Percentiles rank a stretch among this genome's conserved stretches.
These are phyloP conservation scores for Ctena decussata DNA, from an alignment of 2,888 invertebrate genomes.

Conservation along the genomic window DNA sequence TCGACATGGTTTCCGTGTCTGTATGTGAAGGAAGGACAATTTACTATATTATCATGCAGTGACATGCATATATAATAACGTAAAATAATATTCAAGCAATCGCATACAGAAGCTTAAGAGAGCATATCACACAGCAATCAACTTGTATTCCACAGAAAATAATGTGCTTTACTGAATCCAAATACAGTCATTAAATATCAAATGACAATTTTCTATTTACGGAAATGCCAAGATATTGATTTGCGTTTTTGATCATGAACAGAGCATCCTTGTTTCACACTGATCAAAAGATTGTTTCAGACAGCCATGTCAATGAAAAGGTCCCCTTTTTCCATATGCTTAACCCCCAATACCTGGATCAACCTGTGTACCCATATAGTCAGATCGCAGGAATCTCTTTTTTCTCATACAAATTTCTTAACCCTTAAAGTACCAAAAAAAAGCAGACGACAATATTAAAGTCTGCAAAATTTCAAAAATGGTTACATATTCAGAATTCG, in stretches of 20 bases:
- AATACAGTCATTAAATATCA: neutral
- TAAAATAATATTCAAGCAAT: neutral
- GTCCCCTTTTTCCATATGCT: too few species aligned
- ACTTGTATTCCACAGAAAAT: neutral
- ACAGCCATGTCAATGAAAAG: too few species aligned
- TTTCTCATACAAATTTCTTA: too few species aligned
- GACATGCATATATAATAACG: slow-evolving; percentile 20
- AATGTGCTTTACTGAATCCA: neutral
- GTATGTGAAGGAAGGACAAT: slow-evolving; percentile 71
- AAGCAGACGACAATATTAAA: too few species aligned
- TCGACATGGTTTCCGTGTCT: slow-evolving; percentile 77
- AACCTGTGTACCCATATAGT: too few species aligned
- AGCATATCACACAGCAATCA: neutral
- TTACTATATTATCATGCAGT: slow-evolving; percentile 17
- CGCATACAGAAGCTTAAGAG: neutral
- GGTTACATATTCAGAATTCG: too few species aligned
- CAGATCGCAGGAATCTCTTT: too few species aligned
- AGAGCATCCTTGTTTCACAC: neutral
- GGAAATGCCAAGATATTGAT: neutral
- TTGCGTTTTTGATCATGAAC: neutral
- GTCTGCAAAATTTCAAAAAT: too few species aligned
- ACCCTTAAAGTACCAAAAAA: too few species aligned
- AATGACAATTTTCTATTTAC: neutral
- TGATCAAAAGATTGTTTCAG: neutral
- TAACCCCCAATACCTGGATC: too few species aligned